Percentiles rank a stretch among this genome's conserved stretches.
Conservation (phyloP, 1,140 invertebrate species). For the Tetraneura akinire region DNA sequence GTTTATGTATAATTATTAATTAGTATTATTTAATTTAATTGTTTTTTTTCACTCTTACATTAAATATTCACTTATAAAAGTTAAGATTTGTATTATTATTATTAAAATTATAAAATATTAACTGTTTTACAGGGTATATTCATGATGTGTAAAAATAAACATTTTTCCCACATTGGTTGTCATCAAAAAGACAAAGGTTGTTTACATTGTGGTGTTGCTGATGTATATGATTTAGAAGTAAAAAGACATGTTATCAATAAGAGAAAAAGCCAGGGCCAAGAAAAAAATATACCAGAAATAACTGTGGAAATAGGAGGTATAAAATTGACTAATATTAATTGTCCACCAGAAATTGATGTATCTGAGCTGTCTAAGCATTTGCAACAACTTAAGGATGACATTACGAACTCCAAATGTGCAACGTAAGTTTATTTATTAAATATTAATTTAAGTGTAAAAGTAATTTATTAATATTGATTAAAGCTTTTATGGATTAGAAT, state of each 20-base stretch:
- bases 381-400: conserved; percentile 19
- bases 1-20: too few species aligned
- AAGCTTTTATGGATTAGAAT: too few species aligned
- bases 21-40: not conserved
- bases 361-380: not conserved
- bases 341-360: conserved; percentile 36
- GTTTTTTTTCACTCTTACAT: not conserved
- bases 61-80: too few species aligned
- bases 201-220: conserved; percentile 16
- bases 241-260: not conserved
- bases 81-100: not conserved
- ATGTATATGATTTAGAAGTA: conserved; percentile 23
- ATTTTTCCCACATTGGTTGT: conserved; percentile 44
- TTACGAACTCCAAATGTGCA: not conserved
- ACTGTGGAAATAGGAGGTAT: not conserved
- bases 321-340: conserved; percentile 22
- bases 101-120: not conserved
- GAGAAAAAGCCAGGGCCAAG: not conserved
- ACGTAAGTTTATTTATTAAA: conserved; percentile 22
- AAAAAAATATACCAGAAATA: not conserved
- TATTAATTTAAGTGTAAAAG: not conserved
- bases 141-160: conserved; percentile 50
- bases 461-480: too few species aligned
- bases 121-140: conserved; percentile 32
- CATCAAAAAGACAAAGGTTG: conserved; percentile 37